phyloP scores from a whole-genome alignment of 2,113 vertebrate genomes.

The Pao palembangensis region DNA sequence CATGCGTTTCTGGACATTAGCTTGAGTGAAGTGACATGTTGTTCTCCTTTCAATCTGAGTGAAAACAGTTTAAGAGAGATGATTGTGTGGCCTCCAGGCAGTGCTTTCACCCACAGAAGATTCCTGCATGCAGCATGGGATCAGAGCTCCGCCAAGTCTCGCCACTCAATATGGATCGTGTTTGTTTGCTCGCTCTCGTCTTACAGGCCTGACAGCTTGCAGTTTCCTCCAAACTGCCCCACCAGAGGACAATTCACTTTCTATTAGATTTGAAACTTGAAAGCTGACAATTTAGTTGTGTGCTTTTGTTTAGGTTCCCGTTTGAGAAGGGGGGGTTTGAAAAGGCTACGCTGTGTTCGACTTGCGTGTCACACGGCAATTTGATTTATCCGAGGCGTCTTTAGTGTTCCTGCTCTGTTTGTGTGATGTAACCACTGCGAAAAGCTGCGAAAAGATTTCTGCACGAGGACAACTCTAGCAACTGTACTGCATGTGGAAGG shows the following conservation, averaged over 20 bases:
- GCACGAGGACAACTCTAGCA: not conserved
- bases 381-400: slow-evolving; percentile 48
- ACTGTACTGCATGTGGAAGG: not conserved
- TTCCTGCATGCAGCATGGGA: slow-evolving; percentile 43
- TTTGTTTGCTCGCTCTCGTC: slow-evolving; percentile 67
- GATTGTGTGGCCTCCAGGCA: slow-evolving; percentile 63
- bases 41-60: slow-evolving; percentile 60
- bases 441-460: slow-evolving; percentile 25
- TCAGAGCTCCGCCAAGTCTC: slow-evolving; percentile 41
- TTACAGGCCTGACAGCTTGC: slow-evolving; percentile 47
- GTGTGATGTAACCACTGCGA: slow-evolving; percentile 34
- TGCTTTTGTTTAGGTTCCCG: slow-evolving; percentile 68
- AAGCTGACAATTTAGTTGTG: slow-evolving; percentile 57
- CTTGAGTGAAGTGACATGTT: slow-evolving; percentile 69
- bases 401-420: slow-evolving; percentile 16
- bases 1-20: slow-evolving; percentile 70
- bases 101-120: slow-evolving; percentile 40
- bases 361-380: slow-evolving; percentile 51
- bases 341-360: slow-evolving; percentile 46
- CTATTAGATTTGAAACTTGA: slow-evolving; percentile 62
- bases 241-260: slow-evolving; percentile 49
- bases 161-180: slow-evolving; percentile 67
- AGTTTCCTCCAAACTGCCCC: slow-evolving; percentile 50
- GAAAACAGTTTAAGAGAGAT: slow-evolving; percentile 63
- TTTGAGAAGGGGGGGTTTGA: slow-evolving; percentile 60